These are phyloP conservation scores for Chaunax sp. DNA, from an alignment of 2,797 vertebrate species.

Conservation along the genomic window DNA sequence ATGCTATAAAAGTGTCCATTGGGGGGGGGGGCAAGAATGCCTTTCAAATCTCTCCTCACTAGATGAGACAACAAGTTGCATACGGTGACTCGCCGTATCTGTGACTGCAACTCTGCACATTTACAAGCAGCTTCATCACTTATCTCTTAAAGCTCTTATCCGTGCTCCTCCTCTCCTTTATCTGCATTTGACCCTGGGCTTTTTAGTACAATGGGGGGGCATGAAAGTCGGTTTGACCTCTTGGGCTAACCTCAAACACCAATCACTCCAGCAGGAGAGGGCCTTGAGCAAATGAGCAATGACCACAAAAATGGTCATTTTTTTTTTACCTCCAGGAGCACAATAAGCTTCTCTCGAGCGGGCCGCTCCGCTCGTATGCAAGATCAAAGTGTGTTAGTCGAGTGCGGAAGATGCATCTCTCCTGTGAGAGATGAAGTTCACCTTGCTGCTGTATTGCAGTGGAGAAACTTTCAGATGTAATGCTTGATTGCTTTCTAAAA, in stretches of 20 bases:
- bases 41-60: constrained; percentile 26
- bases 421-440: constrained; percentile 13
- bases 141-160: constrained; percentile 69
- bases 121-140: constrained; percentile 67
- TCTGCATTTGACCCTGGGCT: constrained; percentile 73
- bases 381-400: constrained; percentile 44
- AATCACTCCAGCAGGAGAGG: constrained; percentile 61
- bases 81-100: constrained; percentile 41
- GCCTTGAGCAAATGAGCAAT: constrained; percentile 61
- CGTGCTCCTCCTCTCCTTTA: constrained; percentile 59
- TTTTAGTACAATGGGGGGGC: constrained; percentile 38
- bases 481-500: constrained; percentile 31
- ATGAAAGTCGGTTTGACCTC: constrained; percentile 75
- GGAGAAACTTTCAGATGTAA: constrained; percentile 17
- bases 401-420: background rate
- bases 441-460: background rate
- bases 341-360: constrained; percentile 40
- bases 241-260: constrained; percentile 65
- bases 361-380: background rate
- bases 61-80: constrained; percentile 68
- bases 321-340: constrained; percentile 54
- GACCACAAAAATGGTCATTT: constrained; percentile 50
- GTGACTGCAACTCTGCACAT: constrained; percentile 18
- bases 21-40: constrained; percentile 16
- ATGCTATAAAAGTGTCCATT: constrained; percentile 59